These are phyloP conservation scores for Drosophila ercepeae DNA, from an alignment of 1,140 invertebrate species.

Conservation along the genomic window DNA sequence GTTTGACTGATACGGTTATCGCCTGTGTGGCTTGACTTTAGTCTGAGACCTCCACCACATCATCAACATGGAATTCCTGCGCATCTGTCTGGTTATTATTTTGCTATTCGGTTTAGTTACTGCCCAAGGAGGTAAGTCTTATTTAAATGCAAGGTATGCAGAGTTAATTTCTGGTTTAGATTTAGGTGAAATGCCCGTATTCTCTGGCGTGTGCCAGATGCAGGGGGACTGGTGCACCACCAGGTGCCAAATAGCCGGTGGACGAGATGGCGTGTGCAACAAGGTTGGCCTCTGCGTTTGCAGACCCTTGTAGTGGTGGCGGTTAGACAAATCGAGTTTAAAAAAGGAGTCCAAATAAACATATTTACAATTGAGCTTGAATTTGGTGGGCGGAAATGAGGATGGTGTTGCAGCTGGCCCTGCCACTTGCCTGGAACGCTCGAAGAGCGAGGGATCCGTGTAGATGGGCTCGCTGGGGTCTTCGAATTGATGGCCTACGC, in stretches of 20 bases:
- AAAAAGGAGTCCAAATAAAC: slow-evolving; percentile 10
- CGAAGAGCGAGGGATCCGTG: slow-evolving; percentile 95
- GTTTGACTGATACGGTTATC: slow-evolving; percentile 43
- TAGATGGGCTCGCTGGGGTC: slow-evolving; percentile 97
- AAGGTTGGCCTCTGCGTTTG: slow-evolving; percentile 66
- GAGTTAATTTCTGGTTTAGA: slow-evolving; percentile 33
- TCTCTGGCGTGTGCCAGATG: slow-evolving; percentile 45
- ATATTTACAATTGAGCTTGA: slow-evolving; percentile 60
- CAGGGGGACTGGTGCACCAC: slow-evolving; percentile 60
- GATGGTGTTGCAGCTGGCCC: background rate
- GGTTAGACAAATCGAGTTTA: slow-evolving; percentile 1
- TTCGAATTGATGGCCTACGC: slow-evolving; percentile 85
- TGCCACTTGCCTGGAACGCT: slow-evolving; percentile 87
- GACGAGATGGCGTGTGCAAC: slow-evolving; percentile 67
- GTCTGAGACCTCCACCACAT: slow-evolving; percentile 26
- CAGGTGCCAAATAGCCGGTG: slow-evolving; percentile 64
- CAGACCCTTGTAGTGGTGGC: slow-evolving; percentile 47
- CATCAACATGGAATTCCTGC: slow-evolving; percentile 44
- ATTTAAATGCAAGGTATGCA: slow-evolving; percentile 14
- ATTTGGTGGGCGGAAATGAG: slow-evolving; percentile 8
- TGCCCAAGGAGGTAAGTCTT: slow-evolving; percentile 40
- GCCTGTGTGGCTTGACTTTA: slow-evolving; percentile 15
- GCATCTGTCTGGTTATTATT: slow-evolving; percentile 21
- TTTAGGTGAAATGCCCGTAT: slow-evolving; percentile 43
- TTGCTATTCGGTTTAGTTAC: slow-evolving; percentile 42